Percentiles rank a stretch among this genome's conserved stretches.
Evolutionary conservation across 2,113 vertebrate genomes (phyloP).

Genomic region (Cyprinodon tularosa): DNA sequence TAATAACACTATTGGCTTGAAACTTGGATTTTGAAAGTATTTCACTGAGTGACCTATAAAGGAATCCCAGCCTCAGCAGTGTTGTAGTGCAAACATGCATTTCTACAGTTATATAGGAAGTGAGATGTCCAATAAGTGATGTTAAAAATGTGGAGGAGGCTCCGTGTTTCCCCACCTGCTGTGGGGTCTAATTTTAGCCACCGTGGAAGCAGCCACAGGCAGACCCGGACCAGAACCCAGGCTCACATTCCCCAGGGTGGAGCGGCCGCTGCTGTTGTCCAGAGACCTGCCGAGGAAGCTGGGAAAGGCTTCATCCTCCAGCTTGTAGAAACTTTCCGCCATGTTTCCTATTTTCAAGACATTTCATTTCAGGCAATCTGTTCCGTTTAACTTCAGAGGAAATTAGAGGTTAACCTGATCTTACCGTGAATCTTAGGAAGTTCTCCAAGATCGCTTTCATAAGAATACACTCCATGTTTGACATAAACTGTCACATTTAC

Average conservation of each 20-base stretch:
- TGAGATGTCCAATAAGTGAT: conserved; percentile 1
- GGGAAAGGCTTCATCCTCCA: conserved; percentile 91
- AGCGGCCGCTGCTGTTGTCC: conserved; percentile 73
- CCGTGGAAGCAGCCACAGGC: conserved; percentile 93
- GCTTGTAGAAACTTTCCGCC: conserved; percentile 85
- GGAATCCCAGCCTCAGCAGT: neutral
- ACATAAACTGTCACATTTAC: neutral
- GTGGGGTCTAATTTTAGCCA: conserved; percentile 84
- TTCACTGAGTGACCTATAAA: too few species aligned
- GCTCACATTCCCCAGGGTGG: conserved; percentile 84
- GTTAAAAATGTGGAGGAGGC: conserved; percentile 7
- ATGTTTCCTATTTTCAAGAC: conserved; percentile 30
- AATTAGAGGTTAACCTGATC: neutral
- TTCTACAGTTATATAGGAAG: neutral
- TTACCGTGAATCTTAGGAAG: neutral
- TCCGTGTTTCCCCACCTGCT: conserved; percentile 83
- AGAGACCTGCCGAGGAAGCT: conserved; percentile 85
- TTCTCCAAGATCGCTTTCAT: neutral
- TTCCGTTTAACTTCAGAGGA: neutral
- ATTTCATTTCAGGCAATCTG: conserved; percentile 29
- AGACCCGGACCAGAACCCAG: conserved; percentile 88
- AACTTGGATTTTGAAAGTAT: too few species aligned
- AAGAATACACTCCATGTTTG: neutral
- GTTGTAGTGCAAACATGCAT: neutral
- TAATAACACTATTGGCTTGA: too few species aligned